Percentiles rank a stretch among this genome's conserved stretches.
Evolutionary conservation across 2,888 invertebrate genomes (phyloP).

Genomic region (Nebria salina): DNA sequence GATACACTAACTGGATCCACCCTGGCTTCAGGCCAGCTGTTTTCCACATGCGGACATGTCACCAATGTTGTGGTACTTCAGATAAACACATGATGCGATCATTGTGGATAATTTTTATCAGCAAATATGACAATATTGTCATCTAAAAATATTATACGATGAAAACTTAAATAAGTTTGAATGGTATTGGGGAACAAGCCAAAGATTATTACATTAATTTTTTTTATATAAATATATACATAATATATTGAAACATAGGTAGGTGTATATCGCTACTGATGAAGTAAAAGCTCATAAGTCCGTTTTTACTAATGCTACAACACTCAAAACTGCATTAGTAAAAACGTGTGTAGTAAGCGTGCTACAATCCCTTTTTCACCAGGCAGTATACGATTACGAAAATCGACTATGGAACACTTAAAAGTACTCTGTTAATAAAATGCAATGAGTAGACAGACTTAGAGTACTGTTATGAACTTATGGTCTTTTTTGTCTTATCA

Average conservation of each 20-base stretch:
- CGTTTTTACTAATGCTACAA: neutral
- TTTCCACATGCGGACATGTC: constrained; percentile 55
- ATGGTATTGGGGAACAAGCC: constrained; percentile 84
- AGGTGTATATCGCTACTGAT: neutral
- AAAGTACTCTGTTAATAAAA: neutral
- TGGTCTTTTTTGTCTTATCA: neutral
- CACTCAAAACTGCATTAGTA: no score
- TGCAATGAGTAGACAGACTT: neutral
- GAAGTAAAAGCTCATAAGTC: neutral
- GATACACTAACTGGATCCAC: constrained; percentile 75
- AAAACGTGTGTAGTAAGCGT: no score
- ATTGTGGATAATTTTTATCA: constrained; percentile 36
- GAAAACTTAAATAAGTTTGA: constrained; percentile 42
- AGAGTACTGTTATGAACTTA: neutral
- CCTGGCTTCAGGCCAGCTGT: constrained; percentile 53
- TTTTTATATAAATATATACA: constrained; percentile 60
- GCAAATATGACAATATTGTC: constrained; percentile 57
- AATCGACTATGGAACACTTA: neutral
- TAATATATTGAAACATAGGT: constrained; percentile 8
- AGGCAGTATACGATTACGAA: neutral
- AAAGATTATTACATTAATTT: constrained; percentile 80
- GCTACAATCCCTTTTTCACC: no score
- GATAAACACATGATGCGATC: constrained; percentile 49
- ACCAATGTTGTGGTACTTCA: constrained; percentile 59
- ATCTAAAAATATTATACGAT: constrained; percentile 47